Evolutionary conservation across 2,113 vertebrate genomes (phyloP), one percentile per base, ranked within the genome.

Genomic region (Pseudonaja textilis): DNA sequence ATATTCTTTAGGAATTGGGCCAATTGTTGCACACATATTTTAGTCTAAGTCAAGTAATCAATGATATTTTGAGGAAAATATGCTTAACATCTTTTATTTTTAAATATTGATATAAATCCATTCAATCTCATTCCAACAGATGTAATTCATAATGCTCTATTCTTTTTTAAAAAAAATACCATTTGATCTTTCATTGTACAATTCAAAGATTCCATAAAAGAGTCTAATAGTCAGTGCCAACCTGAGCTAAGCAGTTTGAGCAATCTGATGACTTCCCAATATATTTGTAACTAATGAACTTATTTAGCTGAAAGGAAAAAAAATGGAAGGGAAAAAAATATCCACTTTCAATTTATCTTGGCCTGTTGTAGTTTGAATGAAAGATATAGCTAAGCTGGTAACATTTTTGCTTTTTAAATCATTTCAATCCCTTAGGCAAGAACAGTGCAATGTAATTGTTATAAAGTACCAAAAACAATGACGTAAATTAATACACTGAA

Each of bases 61-160:
- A 22, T 86, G 93, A 95, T 50, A 94, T 95, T 96, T 92, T 93
- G 92, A 95, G 94, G 50, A 89, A 93, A 96, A 96, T 88, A 91
- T 93, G 94, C 95, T 61, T 96, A 93, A 95, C 93, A 86, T 61
- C 22, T 3, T 87, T 89, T 61, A 3, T 55, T 95, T 96, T 90
- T 92, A 95, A 94, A 50, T 52, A 91, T 95, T 89, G 56, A 59
- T 87, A 92, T 34, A 88, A 94, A 95, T 91, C 55, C 81, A 85
- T 61, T 94, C 93, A 29, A 90, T 6, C 45, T 93, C 91, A 59
- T 95, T 96, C 92, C 92, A 95, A 96, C 85, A 93, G 93, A 92
- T 94, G 92, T 64, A 93, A n/a, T 6, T 54, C 92, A 39, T 95
- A 92, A 95, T 95, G 64, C 10, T 92, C 9, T 10, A 26, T 57